Base-by-base conservation (phyloP, 2,113 vertebrate species). In the Daphoenositta chrysoptera region DNA sequence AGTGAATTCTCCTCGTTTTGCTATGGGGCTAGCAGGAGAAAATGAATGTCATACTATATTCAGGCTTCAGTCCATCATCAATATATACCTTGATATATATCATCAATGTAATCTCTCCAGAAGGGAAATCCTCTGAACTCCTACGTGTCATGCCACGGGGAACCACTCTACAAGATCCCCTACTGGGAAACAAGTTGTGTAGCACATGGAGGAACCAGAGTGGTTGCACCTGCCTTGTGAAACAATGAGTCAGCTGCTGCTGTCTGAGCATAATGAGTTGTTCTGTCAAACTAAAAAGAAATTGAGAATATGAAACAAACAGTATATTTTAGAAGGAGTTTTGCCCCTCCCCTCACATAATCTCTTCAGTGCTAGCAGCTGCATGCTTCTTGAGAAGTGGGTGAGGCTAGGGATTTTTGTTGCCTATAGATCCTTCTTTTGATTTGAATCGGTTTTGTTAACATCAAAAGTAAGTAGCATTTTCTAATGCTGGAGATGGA, bases 71-170 rank as follows among this genome's bases (percentile, higher is more conserved):
- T 72, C 70, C 40, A 69, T 37, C 53, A 42, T 72, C 58, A 80
- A 15, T 37, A 31, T 45, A 60, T 21, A 69, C 50, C 22, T 12
- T 77, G 72, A 89, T 61, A 40, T 11, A 26, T 19, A 87, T 53
- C 22, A 91, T 11, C 10, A 76, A 1, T n/a, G 66, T 35, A 76
- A 72, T 54, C 48, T 53, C n/a, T 80, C 48, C 0, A 0, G 75
- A 90, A 76, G 61, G n/a, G 45, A 93, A 93, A 92, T 44, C 53
- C 31, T 95, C 90, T 94, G 77, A 91, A 93, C 87, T 89, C 87
- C 73, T 61, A 87, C 35, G 1, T 58, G 9, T 51, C n/a, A 35
- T 58, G 77, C 77, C 61, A 65, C 0, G 0, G 42, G 50, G 47
- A 87, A 65, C 30, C n/a, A 44, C 4, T 7, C 76, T 50, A 51